Conservation (phyloP, 2,797 vertebrate genomes). For the Hemibagrus guttatus region DNA sequence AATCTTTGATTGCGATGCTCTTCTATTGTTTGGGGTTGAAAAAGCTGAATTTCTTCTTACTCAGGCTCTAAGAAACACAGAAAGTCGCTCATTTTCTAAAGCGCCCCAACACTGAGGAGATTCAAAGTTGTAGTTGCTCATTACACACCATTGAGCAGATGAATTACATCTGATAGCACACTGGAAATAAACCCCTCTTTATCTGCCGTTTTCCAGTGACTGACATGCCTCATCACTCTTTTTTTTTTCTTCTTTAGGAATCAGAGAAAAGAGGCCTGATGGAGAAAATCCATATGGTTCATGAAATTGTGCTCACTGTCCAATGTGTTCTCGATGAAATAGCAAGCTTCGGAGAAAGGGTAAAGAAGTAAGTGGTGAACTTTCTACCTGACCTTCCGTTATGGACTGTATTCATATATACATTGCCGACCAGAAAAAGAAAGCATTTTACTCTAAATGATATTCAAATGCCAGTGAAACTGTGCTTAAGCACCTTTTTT, state of each 20-base stretch:
- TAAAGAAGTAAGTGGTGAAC: slow-evolving; percentile 88
- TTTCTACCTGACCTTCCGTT: slow-evolving; percentile 27
- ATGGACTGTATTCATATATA: neutral
- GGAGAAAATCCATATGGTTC: slow-evolving; percentile 96
- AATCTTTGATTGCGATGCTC: slow-evolving; percentile 76
- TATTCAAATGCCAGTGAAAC: slow-evolving; percentile 10
- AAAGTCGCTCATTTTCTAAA: slow-evolving; percentile 72
- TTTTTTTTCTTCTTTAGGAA: slow-evolving; percentile 78
- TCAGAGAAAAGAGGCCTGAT: slow-evolving; percentile 90
- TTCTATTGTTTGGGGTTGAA: slow-evolving; percentile 72
- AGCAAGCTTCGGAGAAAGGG: slow-evolving; percentile 88
- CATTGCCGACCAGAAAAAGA: neutral
- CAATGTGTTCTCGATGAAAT: slow-evolving; percentile 89
- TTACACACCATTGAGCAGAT: slow-evolving; percentile 78
- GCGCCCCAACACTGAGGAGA: slow-evolving; percentile 64
- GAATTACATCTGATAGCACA: slow-evolving; percentile 73
- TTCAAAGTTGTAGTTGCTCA: slow-evolving; percentile 71
- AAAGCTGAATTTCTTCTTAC: slow-evolving; percentile 72
- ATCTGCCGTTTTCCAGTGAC: slow-evolving; percentile 66
- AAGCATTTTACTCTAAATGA: neutral
- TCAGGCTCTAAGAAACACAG: slow-evolving; percentile 61
- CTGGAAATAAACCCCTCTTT: slow-evolving; percentile 72
- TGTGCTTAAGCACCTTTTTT: neutral
- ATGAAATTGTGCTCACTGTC: slow-evolving; percentile 90
- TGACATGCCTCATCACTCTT: slow-evolving; percentile 70